These are phyloP conservation scores for Hydropotes inermis DNA, from an alignment of 2,113 vertebrate genomes.

Conservation along the genomic window DNA sequence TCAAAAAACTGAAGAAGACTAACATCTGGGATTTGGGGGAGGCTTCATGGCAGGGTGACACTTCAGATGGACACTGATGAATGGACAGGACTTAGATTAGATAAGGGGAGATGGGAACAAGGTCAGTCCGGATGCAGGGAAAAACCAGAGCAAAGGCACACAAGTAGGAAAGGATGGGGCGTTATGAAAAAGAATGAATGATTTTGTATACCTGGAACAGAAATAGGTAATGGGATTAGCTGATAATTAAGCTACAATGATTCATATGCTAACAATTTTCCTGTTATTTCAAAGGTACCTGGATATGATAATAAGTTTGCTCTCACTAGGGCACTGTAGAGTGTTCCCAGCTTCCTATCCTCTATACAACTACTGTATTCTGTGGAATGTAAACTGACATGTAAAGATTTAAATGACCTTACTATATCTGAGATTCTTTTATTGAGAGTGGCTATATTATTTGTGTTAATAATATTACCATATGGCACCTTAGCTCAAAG, in stretches of 20 bases:
- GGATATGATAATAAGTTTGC: neutral
- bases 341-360: neutral
- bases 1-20: neutral
- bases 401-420: neutral
- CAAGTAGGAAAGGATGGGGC: neutral
- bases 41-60: neutral
- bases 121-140: neutral
- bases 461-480: constrained; percentile 9
- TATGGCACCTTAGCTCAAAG: neutral
- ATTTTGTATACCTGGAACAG: neutral
- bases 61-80: neutral
- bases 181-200: neutral
- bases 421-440: neutral
- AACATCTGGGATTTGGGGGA: neutral
- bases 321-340: neutral
- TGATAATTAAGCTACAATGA: constrained; percentile 3
- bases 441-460: neutral
- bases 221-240: neutral
- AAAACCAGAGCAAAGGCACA: neutral
- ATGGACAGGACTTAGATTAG: neutral
- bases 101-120: neutral
- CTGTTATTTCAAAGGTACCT: neutral
- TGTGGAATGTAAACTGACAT: neutral
- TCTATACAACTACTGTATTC: neutral
- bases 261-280: neutral